Evolutionary conservation across 2,797 vertebrate genomes (phyloP), one percentile per base, ranked within the genome.

Genomic region (Microctenopoma steveboyesi): DNA sequence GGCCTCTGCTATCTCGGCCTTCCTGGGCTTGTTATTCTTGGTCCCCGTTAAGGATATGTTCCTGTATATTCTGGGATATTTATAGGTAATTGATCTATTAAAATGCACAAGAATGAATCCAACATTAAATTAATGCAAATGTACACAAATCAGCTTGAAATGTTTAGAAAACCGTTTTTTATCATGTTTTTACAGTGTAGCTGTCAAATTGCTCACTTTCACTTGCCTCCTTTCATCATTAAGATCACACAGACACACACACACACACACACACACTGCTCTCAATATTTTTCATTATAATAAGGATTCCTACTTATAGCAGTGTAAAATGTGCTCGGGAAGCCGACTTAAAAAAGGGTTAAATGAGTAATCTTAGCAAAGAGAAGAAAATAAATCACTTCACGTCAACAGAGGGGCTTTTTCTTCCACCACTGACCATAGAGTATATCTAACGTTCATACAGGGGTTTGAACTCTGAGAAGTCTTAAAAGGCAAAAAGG

Each of bases 1-100:
- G 83, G 88, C 72, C 85, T 63, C 80, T 78, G 94, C 89, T 93
- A 89, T 90, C 88, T 83, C 43, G 78, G 82, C 85, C 80, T 89
- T 86, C 83, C 89, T 69, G 76, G 75, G 77, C 84, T 86, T 94
- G 89, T 94, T 94, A 91, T 94, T 93, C 91, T 94, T 93, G 92
- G 93, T 92, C 71, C 46, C 30, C 4, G 56, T 76, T 79, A 70
- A 89, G 88, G 88, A 88, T 88, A 85, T 43, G 73, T 83, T 74
- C 72, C 82, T 86, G 88, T 85, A 82, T 82, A 78, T 62, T 79
- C 70, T 87, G 3, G 72, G 86, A 90, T 94, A 93, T 94, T 94
- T 94, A 91, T 92, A 93, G 89, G 79, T 86, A 86, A 93, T 89
- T 84, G 88, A 89, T 91, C 86, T 92, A 91, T 91, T 91, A 93